phyloP scores from a whole-genome alignment of 2,113 vertebrate genomes.

The Python bivittatus region DNA sequence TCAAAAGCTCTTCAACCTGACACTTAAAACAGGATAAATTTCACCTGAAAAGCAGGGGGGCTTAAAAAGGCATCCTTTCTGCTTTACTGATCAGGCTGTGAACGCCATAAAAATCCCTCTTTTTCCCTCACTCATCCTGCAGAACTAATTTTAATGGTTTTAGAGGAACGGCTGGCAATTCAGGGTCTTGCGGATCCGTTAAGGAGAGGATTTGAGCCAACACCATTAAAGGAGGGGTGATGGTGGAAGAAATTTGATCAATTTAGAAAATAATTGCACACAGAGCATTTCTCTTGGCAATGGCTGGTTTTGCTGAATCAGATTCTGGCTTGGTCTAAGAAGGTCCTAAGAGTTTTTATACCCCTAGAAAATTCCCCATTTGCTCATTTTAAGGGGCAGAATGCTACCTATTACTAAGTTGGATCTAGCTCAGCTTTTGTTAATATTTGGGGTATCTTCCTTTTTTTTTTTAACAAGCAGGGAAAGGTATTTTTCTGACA shows the following conservation, averaged over 20 bases:
- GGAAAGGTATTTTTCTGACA: too few species aligned
- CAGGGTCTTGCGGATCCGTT: constrained; percentile 2
- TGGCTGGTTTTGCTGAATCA: neutral
- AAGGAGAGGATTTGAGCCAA: neutral
- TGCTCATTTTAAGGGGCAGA: neutral
- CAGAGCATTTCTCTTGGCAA: neutral
- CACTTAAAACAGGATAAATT: constrained; percentile 61
- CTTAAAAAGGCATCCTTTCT: constrained; percentile 57
- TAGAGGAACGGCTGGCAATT: constrained; percentile 4
- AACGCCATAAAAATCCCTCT: constrained; percentile 33
- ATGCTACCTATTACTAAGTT: neutral
- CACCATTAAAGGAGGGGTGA: neutral
- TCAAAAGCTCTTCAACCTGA: constrained; percentile 34
- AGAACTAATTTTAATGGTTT: constrained; percentile 36
- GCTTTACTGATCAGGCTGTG: constrained; percentile 52
- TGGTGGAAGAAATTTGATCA: neutral
- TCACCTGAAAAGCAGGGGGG: constrained; percentile 31
- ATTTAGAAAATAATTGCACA: neutral
- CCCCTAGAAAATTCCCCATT: neutral
- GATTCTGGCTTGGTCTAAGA: neutral
- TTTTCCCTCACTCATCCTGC: neutral
- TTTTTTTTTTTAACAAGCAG: too few species aligned
- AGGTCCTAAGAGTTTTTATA: neutral
- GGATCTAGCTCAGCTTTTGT: neutral
- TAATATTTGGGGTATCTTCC: too few species aligned